Evolutionary conservation across 2,113 vertebrate genomes (phyloP).

Genomic region (Chloropsis hardwickii): DNA sequence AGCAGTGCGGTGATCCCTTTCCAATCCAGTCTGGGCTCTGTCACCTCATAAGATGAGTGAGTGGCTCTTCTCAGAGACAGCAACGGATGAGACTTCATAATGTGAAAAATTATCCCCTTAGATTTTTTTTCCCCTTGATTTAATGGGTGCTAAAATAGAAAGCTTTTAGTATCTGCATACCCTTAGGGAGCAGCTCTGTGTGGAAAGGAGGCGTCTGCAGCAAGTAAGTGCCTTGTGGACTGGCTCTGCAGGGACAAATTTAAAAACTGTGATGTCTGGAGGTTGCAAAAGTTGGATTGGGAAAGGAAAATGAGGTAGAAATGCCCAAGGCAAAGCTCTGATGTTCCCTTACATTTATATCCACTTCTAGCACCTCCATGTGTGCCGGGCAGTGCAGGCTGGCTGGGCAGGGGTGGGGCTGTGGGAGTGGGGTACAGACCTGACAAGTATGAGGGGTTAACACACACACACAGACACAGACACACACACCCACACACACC

Average conservation of each 20-base stretch:
- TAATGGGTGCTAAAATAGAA: conserved; percentile 10
- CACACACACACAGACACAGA: background rate
- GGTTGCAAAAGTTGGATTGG: background rate
- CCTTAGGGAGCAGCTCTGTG: background rate
- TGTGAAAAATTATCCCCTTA: background rate
- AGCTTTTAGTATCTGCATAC: background rate
- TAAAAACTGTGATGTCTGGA: background rate
- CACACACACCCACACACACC: too few species aligned
- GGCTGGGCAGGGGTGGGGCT: background rate
- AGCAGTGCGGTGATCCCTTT: background rate
- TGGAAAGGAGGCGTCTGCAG: background rate
- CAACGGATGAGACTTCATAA: background rate
- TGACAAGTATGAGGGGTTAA: background rate
- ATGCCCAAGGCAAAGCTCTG: background rate
- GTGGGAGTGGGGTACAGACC: background rate
- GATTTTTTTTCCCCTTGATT: background rate
- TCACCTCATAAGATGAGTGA: background rate
- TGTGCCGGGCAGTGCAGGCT: fast-evolving
- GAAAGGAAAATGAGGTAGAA: background rate
- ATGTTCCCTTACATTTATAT: background rate
- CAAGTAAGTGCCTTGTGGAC: background rate
- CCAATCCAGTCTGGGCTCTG: background rate
- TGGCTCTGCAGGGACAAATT: background rate
- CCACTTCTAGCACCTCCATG: background rate
- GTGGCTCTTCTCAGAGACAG: background rate